Conservation (phyloP, 2,797 vertebrate genomes). For the Muscicapa striata region DNA sequence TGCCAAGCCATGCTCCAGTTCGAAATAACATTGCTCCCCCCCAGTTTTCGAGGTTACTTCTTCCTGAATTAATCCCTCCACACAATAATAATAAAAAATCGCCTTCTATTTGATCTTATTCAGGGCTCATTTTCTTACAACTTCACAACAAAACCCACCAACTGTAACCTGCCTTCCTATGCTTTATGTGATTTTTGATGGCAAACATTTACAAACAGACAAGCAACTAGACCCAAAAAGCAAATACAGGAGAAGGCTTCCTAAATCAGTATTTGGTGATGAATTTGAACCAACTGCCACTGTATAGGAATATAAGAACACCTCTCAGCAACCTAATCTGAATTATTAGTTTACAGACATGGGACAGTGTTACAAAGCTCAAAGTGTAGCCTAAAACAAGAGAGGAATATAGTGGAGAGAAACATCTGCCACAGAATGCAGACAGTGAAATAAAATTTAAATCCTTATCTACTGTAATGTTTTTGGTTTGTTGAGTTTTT, state of each 20-base stretch:
- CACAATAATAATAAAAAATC: not conserved
- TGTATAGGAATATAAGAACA: not conserved
- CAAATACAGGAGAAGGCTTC: not conserved
- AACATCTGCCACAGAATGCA: not conserved
- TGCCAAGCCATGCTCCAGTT: not conserved
- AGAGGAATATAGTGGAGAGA: accelerated
- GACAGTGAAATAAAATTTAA: not conserved
- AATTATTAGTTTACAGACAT: not conserved
- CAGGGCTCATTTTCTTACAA: not conserved
- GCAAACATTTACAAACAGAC: not conserved
- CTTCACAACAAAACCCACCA: not conserved
- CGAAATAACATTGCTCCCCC: too few relatives aligned
- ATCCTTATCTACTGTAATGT: not conserved
- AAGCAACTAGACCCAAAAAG: not conserved
- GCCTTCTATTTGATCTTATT: not conserved
- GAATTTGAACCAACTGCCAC: not conserved
- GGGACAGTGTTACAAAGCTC: not conserved
- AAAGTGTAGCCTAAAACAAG: not conserved
- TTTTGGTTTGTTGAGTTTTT: too few relatives aligned
- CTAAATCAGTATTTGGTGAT: not conserved
- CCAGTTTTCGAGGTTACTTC: not conserved
- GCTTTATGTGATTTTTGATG: not conserved
- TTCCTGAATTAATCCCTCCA: not conserved
- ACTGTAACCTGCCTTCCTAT: not conserved
- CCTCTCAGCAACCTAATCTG: accelerated